These are phyloP conservation scores for Drosophila formosana DNA, from an alignment of 2,888 invertebrate genomes.

Conservation along the genomic window DNA sequence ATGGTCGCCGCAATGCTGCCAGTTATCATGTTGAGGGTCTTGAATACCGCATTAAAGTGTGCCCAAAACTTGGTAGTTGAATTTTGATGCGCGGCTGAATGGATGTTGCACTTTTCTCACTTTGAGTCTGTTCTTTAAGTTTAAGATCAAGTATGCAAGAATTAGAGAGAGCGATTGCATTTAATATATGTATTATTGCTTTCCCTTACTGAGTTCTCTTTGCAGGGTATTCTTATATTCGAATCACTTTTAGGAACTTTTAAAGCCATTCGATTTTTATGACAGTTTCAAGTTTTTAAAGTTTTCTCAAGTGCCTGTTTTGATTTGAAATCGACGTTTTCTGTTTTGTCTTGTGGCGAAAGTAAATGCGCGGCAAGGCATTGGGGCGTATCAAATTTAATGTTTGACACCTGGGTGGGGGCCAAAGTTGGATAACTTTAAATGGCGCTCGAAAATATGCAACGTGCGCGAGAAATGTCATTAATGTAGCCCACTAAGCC, in stretches of 20 bases:
- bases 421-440: constrained; percentile 50
- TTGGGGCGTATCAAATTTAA: constrained; percentile 56
- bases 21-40: constrained; percentile 63
- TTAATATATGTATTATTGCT: too few relatives aligned
- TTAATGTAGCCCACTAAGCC: constrained; percentile 57
- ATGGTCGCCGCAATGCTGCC: constrained; percentile 43
- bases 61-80: constrained; percentile 33
- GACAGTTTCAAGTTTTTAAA: constrained; percentile 48
- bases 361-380: constrained; percentile 11
- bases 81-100: constrained; percentile 22
- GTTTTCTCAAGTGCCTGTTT: constrained; percentile 49
- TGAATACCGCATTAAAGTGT: constrained; percentile 66
- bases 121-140: not conserved
- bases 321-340: constrained; percentile 34
- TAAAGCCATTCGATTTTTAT: constrained; percentile 38
- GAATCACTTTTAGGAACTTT: not conserved
- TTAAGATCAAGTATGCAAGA: not conserved
- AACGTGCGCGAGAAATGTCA: constrained; percentile 52
- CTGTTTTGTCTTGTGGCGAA: constrained; percentile 8
- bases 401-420: constrained; percentile 58
- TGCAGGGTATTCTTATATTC: too few relatives aligned
- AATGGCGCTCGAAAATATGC: constrained; percentile 50
- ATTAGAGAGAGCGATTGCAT: not conserved
- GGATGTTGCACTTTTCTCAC: constrained; percentile 6
- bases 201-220: too few relatives aligned